Evolutionary conservation across 2,797 vertebrate genomes (phyloP).

Genomic region (Gorsachius magnificus): DNA sequence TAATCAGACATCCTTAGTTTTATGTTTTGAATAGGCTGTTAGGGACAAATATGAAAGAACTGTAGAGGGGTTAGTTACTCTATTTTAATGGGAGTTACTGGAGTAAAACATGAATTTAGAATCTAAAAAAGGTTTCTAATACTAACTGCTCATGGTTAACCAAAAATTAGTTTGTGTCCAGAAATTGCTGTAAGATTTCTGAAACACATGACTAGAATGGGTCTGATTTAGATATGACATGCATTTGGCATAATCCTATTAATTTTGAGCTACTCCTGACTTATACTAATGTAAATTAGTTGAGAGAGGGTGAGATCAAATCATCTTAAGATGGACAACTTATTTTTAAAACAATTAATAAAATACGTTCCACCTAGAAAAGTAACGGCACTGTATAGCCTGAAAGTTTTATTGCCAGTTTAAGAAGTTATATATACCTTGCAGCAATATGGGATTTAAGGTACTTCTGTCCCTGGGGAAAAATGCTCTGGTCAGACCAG

Average conservation of each 20-base stretch:
- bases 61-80: not conserved
- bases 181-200: not conserved
- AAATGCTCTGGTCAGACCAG: not conserved
- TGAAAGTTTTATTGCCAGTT: not conserved
- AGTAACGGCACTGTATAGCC: not conserved
- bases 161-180: not conserved
- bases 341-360: not conserved
- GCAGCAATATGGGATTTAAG: not conserved
- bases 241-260: not conserved
- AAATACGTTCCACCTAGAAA: not conserved
- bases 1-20: not conserved
- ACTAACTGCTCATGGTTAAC: not conserved
- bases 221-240: not conserved
- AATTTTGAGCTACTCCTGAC: not conserved
- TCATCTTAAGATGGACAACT: not conserved
- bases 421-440: not conserved
- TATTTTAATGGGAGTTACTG: not conserved
- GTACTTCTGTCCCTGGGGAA: not conserved
- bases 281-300: not conserved
- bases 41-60: not conserved
- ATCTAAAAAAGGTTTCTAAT: not conserved
- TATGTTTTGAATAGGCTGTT: constrained; percentile 1
- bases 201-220: not conserved
- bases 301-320: not conserved
- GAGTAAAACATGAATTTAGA: not conserved